Base-by-base conservation (phyloP, 2,113 vertebrate genomes). In the Paedocypris sp. region DNA sequence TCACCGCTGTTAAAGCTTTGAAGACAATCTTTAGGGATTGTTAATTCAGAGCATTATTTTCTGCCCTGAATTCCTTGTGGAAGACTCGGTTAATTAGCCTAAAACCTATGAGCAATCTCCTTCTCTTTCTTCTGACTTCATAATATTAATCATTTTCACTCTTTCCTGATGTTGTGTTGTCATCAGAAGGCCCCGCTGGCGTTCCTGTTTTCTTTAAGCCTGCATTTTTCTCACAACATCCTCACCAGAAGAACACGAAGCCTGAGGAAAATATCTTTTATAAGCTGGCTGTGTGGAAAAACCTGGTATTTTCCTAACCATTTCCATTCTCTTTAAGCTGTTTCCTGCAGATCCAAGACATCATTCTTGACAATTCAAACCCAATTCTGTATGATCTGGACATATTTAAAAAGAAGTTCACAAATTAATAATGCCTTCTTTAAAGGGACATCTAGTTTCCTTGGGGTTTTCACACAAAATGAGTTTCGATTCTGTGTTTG, bases 11-110 rank as follows among this genome's bases (percentile, higher is more conserved):
- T 82, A 78, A 78, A 67, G 78, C 80, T 85, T 84, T 85, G 81
- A 84, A 81, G 82, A 76, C 69, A 75, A 68, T 86, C 80, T 84
- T 80, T 76, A 53, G 83, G 80, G 84, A 83, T 83, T 82, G 80
- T 81, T 78, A 73, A 83, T 79, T 82, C 69, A 82, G 80, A 83
- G 77, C 77, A 72, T 77, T 85, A 74, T 82, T 68, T 77, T 72
- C 78, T 80, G 73, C 78, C 80, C 80, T 52, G 74, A 58, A 81
- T 82, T 79, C 77, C 69, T 77, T 68, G 69, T 57, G 65, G 60
- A 80, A 82, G 85, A 83, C 80, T 81, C 79, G 23, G 74, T 80
- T 87, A 86, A 87, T 87, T 87, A 85, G 83, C 75, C 71, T 32
- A 36, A 49, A 83, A 85, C 81, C 81, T 85, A 79, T 82, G 79